Evolutionary conservation across 2,113 vertebrate genomes (phyloP), one percentile per base, ranked within the genome.

Genomic region (Arenaria interpres): DNA sequence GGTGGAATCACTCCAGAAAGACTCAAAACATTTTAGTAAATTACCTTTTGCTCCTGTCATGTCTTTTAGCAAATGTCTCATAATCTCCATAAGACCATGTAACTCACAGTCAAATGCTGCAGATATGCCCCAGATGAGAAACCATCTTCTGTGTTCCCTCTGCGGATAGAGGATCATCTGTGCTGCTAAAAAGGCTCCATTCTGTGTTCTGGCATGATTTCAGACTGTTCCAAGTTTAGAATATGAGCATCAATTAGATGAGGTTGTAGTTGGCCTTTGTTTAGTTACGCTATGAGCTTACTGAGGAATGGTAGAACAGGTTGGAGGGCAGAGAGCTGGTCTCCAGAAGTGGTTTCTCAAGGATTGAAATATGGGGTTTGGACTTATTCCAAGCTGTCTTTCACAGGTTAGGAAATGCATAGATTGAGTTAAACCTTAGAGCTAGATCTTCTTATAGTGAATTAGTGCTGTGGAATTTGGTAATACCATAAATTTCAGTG

Each of bases 91-190:
- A 88, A 96, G 48, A 92, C 77, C 77, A 76, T 85, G 43, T 85
- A 94, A 51, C 69, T 94, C 77, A 53, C 45, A 95, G 30, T 92
- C 66, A 82, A 94, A 88, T 66, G 77, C 56, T 91, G 51, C 80
- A 96, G 91, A 75, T 95, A 93, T 41, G 81, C 48, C 87, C 96
- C 96, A 97, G 96, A 94, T 95, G 96, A 97, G 69, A 88, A 92
- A 96, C 94, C 96, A 96, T 97, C 94, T 96, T 97, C 96, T 97
- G 96, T 97, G 89, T 97, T 97, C 89, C n/a, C 39, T 96, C 33
- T 85, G 57, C 5, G 5, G 84, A 88, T 53, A 75, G 69, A 74
- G 66, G 62, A 91, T 96, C 96, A 96, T 97, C 96, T 97, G 96
- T 97, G 93, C 96, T 93, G 96, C 89, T 96, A 96, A 96, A 87